Conservation (phyloP, 2,113 vertebrate species). For the Gambusia affinis region DNA sequence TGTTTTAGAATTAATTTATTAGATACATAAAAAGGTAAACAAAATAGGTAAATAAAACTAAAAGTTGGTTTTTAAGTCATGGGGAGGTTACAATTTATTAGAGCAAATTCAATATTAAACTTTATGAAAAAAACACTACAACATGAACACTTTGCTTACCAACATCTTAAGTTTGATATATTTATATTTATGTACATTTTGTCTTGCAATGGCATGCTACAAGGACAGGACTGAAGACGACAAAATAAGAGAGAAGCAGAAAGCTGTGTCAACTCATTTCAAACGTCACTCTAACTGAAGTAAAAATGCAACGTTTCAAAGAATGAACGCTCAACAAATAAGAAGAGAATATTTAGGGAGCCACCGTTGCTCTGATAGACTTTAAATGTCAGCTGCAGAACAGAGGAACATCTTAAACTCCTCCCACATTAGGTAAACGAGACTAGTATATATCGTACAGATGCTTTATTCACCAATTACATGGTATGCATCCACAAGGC, state of each 20-base stretch:
- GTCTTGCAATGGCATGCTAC: conserved; percentile 81
- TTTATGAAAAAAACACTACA: conserved; percentile 76
- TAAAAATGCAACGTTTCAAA: conserved; percentile 39
- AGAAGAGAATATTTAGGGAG: conserved; percentile 12
- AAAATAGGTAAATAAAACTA: not conserved
- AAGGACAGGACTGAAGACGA: conserved; percentile 61
- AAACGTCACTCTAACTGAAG: conserved; percentile 24
- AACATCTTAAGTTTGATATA: conserved; percentile 75
- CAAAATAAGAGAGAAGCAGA: conserved; percentile 17
- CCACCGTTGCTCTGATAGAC: conserved; percentile 41
- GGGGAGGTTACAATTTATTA: conserved; percentile 73
- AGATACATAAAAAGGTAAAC: not conserved
- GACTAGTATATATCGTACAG: conserved; percentile 23
- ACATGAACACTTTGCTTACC: conserved; percentile 72
- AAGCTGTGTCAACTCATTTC: conserved; percentile 39
- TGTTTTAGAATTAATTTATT: no score
- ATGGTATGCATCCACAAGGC: conserved; percentile 44
- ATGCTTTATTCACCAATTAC: conserved; percentile 25
- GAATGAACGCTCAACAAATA: conserved; percentile 32
- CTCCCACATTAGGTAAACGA: conserved; percentile 42
- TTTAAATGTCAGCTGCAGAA: conserved; percentile 32
- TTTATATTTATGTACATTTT: conserved; percentile 80
- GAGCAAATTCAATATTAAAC: conserved; percentile 76
- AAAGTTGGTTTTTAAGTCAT: conserved; percentile 55
- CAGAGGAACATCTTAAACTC: conserved; percentile 12